A percentile compares a stretch with the other conserved stretches of the same genome.
phyloP scores from a whole-genome alignment of 2,888 invertebrate genomes.

The Catocala fraxini region DNA sequence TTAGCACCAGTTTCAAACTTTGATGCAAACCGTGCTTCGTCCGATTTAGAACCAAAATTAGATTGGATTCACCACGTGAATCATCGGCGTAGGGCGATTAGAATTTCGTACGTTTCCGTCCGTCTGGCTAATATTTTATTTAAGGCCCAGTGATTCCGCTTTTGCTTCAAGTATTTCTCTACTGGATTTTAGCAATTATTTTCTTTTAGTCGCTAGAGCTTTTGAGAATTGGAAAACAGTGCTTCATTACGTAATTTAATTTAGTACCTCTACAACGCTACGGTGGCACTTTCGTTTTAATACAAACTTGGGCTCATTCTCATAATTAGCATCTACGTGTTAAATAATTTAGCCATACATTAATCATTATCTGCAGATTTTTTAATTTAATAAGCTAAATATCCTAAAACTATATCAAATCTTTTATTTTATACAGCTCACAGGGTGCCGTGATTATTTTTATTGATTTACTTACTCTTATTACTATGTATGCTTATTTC shows the following conservation, averaged over 20 bases:
- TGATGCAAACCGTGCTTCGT: conserved; percentile 53
- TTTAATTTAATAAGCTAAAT: too few species aligned
- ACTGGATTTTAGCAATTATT: conserved; percentile 4
- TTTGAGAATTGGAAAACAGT: background rate
- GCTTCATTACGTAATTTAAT: background rate
- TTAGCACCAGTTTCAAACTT: conserved; percentile 11
- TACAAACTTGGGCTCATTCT: too few species aligned
- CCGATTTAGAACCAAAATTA: conserved; percentile 60
- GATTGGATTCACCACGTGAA: conserved; percentile 61
- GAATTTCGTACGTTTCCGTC: conserved; percentile 65
- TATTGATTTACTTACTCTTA: too few species aligned
- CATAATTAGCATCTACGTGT: too few species aligned
- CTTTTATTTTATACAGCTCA: too few species aligned
- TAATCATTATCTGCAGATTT: too few species aligned
- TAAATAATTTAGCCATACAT: too few species aligned
- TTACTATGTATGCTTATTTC: too few species aligned
- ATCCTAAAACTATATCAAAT: too few species aligned
- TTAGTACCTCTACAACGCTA: too few species aligned
- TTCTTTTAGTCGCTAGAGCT: background rate
- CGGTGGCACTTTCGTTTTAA: too few species aligned
- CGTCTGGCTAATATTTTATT: conserved; percentile 46
- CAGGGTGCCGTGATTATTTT: too few species aligned
- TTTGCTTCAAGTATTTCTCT: conserved; percentile 18
- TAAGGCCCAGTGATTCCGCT: conserved; percentile 35
- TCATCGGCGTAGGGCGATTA: conserved; percentile 62